phyloP scores from a whole-genome alignment of 2,888 invertebrate genomes.

The Stramonita haemastoma region DNA sequence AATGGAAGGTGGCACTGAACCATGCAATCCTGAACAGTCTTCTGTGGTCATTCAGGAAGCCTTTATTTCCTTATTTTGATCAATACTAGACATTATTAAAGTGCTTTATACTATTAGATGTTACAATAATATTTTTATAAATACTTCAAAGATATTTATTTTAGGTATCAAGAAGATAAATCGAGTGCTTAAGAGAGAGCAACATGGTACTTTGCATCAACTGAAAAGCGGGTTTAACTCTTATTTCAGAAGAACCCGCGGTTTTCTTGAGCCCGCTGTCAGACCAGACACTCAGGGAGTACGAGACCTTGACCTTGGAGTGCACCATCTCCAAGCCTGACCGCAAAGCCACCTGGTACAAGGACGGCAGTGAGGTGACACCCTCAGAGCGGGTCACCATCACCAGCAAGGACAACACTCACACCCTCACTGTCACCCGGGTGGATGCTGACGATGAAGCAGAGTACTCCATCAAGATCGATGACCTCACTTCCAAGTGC shows the following conservation, averaged over 20 bases:
- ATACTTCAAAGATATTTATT: neutral
- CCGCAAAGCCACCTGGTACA: conserved; percentile 71
- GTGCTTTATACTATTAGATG: no score
- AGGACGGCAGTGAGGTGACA: conserved; percentile 84
- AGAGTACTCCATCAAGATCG: conserved; percentile 87
- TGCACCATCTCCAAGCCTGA: conserved; percentile 72
- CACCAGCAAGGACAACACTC: conserved; percentile 80
- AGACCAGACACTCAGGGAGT: conserved; percentile 66
- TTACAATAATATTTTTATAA: neutral
- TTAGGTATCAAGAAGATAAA: no score
- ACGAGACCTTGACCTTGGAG: conserved; percentile 67
- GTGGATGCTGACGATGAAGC: conserved; percentile 80
- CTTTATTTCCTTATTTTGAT: no score
- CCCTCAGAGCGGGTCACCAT: conserved; percentile 89
- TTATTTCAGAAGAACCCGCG: conserved; percentile 64
- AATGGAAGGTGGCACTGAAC: no score
- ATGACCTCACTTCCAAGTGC: conserved; percentile 84
- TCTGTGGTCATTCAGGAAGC: no score
- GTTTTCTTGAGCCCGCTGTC: conserved; percentile 68
- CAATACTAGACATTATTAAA: no score
- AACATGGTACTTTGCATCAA: neutral
- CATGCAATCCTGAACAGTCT: no score
- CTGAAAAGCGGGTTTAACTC: neutral
- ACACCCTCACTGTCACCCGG: conserved; percentile 67
- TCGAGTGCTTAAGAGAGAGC: no score